Percentiles rank a stretch among this genome's conserved stretches.
phyloP scores from a whole-genome alignment of 2,888 invertebrate genomes.

The Chloromyia formosa region DNA sequence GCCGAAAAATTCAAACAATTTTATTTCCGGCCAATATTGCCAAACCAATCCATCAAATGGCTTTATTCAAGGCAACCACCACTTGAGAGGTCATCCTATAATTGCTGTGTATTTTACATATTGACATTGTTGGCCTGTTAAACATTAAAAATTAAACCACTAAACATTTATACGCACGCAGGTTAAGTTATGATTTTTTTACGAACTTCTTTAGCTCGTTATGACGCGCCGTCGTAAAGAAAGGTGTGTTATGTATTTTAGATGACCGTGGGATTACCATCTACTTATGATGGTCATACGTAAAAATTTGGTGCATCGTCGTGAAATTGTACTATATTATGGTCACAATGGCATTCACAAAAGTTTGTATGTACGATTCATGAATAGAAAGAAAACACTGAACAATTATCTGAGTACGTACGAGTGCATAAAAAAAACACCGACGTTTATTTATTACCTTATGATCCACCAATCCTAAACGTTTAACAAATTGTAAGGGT shows the following conservation, averaged over 20 bases:
- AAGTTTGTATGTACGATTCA: background rate
- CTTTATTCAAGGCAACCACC: background rate
- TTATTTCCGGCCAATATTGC: background rate
- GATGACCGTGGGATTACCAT: conserved; percentile 4
- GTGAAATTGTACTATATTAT: background rate
- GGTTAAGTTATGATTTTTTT: too few species aligned
- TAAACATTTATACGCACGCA: background rate
- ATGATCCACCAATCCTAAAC: background rate
- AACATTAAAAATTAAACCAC: background rate
- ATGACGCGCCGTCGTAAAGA: background rate
- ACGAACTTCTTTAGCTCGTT: background rate
- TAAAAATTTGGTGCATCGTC: conserved; percentile 6
- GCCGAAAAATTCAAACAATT: background rate
- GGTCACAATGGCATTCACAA: background rate
- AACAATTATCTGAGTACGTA: background rate
- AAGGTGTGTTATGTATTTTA: background rate
- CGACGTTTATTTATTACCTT: too few species aligned
- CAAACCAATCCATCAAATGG: background rate
- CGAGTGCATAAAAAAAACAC: background rate
- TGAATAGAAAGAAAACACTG: background rate
- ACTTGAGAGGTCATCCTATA: background rate
- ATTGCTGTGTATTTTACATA: background rate
- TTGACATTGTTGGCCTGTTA: background rate
- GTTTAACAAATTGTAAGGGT: background rate
- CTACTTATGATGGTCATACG: conserved; percentile 5